Evolutionary conservation across 2,888 invertebrate species (phyloP), one percentile per base, ranked within the genome.

Genomic region (Eupithecia exiguata): DNA sequence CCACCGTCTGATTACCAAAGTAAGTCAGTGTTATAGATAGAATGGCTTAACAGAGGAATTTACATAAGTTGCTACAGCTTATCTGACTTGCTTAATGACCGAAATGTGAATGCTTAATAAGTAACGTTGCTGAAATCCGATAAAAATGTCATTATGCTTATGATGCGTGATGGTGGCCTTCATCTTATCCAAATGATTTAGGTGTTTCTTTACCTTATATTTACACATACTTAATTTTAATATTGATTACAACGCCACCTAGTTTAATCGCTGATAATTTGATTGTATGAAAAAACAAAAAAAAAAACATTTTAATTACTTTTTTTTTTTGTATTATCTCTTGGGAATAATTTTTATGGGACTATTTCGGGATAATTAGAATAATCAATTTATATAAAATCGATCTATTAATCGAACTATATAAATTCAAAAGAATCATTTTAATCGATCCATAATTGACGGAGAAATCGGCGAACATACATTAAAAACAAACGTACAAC

Each of bases 71-170:
- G 66, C 66, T 66, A 43, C 78, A 73, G 71, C 62, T 72, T 68
- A 72, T 75, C 76, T 82, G 72, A 82, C 77, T 82, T 86, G 81
- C n/a, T 75, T 81, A 86, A 75, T 84, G 84, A 84, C 84, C 88
- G 84, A 83, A 80, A 81, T 83, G 77, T 79, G 74, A 76, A 79
- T 74, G 78, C 69, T 71, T 69, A 58, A 58, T 58, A 25, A 14
- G 58, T 53, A 21, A 63, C 63, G 43, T 66, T 66, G 66, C 66
- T 40, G 66, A 65, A 38, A 40, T 40, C 21, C 14, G 21, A 62
- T 40, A 66, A 66, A 40, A 43, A 66, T 40, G 40, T 14, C 38
- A 40, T 66, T 40, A 62, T 35, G 18, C 2, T 62, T 35, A 21
- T 3, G 7, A 62, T 61, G 14, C 6, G 14, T 30, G 30, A 16